A percentile compares a stretch with the other conserved stretches of the same genome.
phyloP scores from a whole-genome alignment of 2,888 invertebrate genomes.

The Cotesia congregata region DNA sequence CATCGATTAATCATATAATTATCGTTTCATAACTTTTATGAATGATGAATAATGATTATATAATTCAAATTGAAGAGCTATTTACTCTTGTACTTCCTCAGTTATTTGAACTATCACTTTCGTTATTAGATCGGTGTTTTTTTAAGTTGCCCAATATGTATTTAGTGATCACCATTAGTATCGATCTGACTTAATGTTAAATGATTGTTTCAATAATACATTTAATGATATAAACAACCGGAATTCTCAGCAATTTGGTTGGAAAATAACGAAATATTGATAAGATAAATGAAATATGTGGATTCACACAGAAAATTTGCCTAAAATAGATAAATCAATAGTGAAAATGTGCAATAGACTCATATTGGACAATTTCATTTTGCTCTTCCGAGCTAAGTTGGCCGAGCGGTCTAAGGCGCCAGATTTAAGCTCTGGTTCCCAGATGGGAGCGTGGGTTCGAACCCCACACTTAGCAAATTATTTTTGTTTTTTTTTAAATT shows the following conservation, averaged over 20 bases:
- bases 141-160: neutral
- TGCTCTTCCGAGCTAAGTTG: constrained; percentile 72
- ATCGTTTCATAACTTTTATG: constrained; percentile 31
- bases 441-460: constrained; percentile 79
- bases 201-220: too few species aligned
- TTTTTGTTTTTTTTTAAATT: constrained; percentile 51
- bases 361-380: too few species aligned
- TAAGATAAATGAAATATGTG: too few species aligned
- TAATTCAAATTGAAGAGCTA: constrained; percentile 54
- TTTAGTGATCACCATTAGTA: too few species aligned
- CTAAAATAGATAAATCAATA: too few species aligned
- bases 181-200: too few species aligned
- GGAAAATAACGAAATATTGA: too few species aligned
- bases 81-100: constrained; percentile 50
- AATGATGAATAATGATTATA: constrained; percentile 54
- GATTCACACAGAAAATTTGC: too few species aligned
- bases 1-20: constrained; percentile 41
- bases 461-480: constrained; percentile 77
- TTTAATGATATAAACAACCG: too few species aligned
- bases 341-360: too few species aligned
- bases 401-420: constrained; percentile 81
- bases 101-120: neutral
- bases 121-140: neutral
- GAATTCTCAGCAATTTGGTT: too few species aligned
- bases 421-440: constrained; percentile 80